Conservation (phyloP, 2,113 vertebrate species). For the Fulmarus glacialis region DNA sequence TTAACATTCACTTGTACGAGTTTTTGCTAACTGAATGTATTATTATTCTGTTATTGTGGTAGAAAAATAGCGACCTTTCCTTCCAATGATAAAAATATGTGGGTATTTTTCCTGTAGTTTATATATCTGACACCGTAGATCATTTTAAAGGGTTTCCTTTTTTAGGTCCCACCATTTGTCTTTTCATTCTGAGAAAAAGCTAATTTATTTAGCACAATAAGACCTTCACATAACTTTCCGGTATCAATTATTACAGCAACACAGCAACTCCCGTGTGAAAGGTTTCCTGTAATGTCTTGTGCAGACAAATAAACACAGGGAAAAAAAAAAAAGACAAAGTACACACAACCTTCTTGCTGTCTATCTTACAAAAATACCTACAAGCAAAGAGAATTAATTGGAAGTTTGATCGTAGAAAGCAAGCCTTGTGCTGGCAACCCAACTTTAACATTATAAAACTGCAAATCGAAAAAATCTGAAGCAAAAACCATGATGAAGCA, state of each 20-base stretch:
- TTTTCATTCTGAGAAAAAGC: constrained; percentile 67
- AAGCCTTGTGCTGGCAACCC: background rate
- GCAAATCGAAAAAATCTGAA: background rate
- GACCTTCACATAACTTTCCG: constrained; percentile 78
- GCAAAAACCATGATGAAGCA: background rate
- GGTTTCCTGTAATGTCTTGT: constrained; percentile 64
- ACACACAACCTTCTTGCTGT: constrained; percentile 20
- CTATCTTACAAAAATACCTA: constrained; percentile 22
- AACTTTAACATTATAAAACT: background rate
- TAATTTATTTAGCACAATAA: constrained; percentile 73
- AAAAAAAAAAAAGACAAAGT: constrained; percentile 11
- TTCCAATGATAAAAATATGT: constrained; percentile 68
- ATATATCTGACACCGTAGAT: constrained; percentile 64
- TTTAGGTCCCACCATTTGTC: constrained; percentile 64
- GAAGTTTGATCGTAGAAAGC: background rate
- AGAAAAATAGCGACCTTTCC: constrained; percentile 72
- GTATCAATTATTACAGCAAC: constrained; percentile 74
- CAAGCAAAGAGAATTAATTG: constrained; percentile 53
- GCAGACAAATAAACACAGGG: constrained; percentile 37
- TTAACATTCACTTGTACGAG: constrained; percentile 49
- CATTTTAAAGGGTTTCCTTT: constrained; percentile 68
- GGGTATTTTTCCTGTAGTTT: constrained; percentile 60
- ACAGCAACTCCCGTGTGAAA: constrained; percentile 71
- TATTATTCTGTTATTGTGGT: constrained; percentile 67
- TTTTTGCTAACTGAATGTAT: constrained; percentile 75